Base-by-base conservation (phyloP, 2,797 vertebrate species). In the Sphaeramia orbicularis region DNA sequence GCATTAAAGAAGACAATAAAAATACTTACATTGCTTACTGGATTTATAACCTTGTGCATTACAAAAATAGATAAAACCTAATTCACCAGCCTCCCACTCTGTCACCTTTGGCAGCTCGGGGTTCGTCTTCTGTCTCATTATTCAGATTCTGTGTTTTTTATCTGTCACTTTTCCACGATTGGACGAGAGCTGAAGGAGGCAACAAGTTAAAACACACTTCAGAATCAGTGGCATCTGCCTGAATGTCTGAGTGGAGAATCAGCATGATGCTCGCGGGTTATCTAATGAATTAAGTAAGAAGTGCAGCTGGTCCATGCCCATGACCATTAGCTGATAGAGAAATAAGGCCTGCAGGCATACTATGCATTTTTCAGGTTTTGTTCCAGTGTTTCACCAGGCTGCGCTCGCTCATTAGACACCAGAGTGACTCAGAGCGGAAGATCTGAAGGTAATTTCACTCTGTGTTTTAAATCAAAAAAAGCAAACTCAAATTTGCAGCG, bases 301-400 rank as follows among this genome's bases (percentile, higher is more conserved):
- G 72, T 71, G 71, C 80, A 83, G 84, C 81, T 88, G 78, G 45
- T 86, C 80, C 38, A 19, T 83, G 85, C 83, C 84, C 71, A 69
- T 89, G 86, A 86, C 85, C 86, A 89, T 89, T 91, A 88, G 84
- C 85, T 89, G 79, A 89, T 89, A 80, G 79, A 91, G 86, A 90
- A 90, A 82, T 86, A 83, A 86, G 84, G 85, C 87, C 88, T 87
- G 78, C 79, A 79, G 88, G 87, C 88, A 84, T 50, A 44, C 58
- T 21, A 77, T 88, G 83, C 83, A 90, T 90, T 85, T 89, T 91
- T 91, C 45, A 87, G 83, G 61, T 82, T 86, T 78, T 80, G 80
- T 78, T 86, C 63, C 78, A 79, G 62, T 73, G 78, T 71, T 85
- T 66, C 56, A 35, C 55, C 0, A 52, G 74, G 64, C 66, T 5